Base-by-base conservation (phyloP, 2,888 invertebrate species). In the Perithous albicinctus region DNA sequence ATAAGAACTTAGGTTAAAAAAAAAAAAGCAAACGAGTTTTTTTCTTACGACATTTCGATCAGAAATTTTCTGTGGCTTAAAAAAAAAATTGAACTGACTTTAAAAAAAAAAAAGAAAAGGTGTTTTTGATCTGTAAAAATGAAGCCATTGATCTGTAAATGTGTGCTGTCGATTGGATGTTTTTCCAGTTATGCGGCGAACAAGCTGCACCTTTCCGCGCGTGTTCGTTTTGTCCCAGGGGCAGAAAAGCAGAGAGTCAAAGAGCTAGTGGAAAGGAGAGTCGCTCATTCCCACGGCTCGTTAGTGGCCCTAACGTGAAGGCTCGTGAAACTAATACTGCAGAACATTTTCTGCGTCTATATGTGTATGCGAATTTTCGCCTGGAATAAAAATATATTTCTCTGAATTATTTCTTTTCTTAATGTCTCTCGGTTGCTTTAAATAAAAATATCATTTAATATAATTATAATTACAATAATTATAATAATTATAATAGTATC, bases 231-330 rank as follows among this genome's bases (percentile, higher is more conserved):
- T 75, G 59, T 82, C 70, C 72, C 75, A 75, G 61, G 78, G 64
- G 43, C 54, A 18, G 59, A 35, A 59, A 35, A 59, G 8, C 32
- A 15, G 15, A 59, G 29, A n/a, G n/a, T n/a, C 26, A n/a, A 15
- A 75, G 29, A 67, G 20, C 48, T 32, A 51, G 48, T 51, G 51
- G 67, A 67, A 67, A 67, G 32, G 67, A 67, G 48, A 67, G 35
- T 20, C 20, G 51, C 35, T 82, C 56, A 82, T 79, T 82, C 82
- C 82, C 82, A 82, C 82, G 82, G 67, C 66, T 82, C 75, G 82
- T 82, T 75, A 78, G 75, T 61, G 74, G 69, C 56, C 73, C 26
- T 10, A 20, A 48, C 66, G 43, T 20, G 54, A n/a, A 23, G 67
- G 59, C 69, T 69, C 67, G 66, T 41, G 48, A 67, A 59, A 61